These are phyloP conservation scores for Limnephilus marmoratus DNA, from an alignment of 2,888 invertebrate genomes.

Conservation along the genomic window DNA sequence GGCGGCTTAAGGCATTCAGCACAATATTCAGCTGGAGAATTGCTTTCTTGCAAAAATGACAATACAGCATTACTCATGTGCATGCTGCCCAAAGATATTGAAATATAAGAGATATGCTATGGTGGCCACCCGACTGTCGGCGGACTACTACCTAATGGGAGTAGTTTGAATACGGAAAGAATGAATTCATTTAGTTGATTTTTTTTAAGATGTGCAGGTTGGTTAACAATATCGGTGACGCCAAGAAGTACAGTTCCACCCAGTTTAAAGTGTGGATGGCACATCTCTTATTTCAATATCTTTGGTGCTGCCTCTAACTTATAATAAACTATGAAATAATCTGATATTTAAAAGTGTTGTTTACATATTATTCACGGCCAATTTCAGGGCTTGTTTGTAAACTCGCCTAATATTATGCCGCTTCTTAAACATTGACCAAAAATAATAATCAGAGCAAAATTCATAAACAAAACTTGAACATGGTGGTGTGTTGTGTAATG, in stretches of 20 bases:
- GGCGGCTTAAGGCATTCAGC: background rate
- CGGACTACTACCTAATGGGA: too few species aligned
- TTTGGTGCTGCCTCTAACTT: background rate
- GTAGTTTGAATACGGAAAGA: too few species aligned
- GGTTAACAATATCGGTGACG: too few species aligned
- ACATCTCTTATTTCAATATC: too few species aligned
- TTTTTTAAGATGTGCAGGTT: too few species aligned
- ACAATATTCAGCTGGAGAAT: background rate
- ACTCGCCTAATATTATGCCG: background rate
- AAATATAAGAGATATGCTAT: too few species aligned
- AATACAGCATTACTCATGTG: background rate
- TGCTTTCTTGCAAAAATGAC: background rate
- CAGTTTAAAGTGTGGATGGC: too few species aligned
- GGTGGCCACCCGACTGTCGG: too few species aligned
- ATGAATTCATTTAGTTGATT: too few species aligned
- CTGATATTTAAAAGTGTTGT: background rate
- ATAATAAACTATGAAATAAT: background rate
- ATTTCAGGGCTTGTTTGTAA: background rate
- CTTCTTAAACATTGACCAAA: background rate
- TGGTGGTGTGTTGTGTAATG: conserved; percentile 12
- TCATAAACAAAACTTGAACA: conserved; percentile 12
- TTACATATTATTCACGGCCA: background rate
- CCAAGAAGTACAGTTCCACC: too few species aligned
- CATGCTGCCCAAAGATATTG: too few species aligned
- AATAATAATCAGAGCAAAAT: background rate